Evolutionary conservation across 2,113 vertebrate species (phyloP).

Genomic region (Eleginops maclovinus): DNA sequence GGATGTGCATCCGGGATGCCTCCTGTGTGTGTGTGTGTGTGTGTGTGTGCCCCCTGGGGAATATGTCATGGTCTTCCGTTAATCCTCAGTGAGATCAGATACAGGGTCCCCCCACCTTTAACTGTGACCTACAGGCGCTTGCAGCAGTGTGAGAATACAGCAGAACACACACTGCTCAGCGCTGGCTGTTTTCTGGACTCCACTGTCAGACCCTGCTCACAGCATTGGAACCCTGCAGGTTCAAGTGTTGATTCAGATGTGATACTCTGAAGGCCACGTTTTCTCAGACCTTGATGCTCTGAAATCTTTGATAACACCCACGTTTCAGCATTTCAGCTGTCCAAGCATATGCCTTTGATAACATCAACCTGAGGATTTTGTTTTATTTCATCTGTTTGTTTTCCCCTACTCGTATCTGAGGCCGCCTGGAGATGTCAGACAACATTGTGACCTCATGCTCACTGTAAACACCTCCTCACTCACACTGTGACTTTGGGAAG

Average conservation of each 20-base stretch:
- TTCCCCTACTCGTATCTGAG: conserved; percentile 26
- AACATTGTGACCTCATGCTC: conserved; percentile 26
- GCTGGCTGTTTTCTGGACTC: conserved; percentile 10
- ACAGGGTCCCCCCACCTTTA: conserved; percentile 20
- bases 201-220: conserved; percentile 29
- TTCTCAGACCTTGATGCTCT: conserved; percentile 1
- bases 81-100: conserved; percentile 57
- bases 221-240: neutral
- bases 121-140: conserved; percentile 57
- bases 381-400: conserved; percentile 21
- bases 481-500: conserved; percentile 38
- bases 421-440: conserved; percentile 28
- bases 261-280: neutral
- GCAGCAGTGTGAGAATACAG: conserved; percentile 20
- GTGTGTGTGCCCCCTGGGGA: conserved; percentile 15
- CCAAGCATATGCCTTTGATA: conserved; percentile 9
- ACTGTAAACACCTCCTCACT: conserved; percentile 55
- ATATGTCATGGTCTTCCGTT: conserved; percentile 39
- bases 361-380: neutral
- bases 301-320: conserved; percentile 6
- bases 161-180: conserved; percentile 18
- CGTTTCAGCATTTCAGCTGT: conserved; percentile 11
- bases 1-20: conserved; percentile 23
- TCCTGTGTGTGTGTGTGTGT: conserved; percentile 25
- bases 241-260: conserved; percentile 2